These are phyloP conservation scores for Sebastiscus tertius DNA, from an alignment of 2,797 vertebrate genomes.

Conservation along the genomic window DNA sequence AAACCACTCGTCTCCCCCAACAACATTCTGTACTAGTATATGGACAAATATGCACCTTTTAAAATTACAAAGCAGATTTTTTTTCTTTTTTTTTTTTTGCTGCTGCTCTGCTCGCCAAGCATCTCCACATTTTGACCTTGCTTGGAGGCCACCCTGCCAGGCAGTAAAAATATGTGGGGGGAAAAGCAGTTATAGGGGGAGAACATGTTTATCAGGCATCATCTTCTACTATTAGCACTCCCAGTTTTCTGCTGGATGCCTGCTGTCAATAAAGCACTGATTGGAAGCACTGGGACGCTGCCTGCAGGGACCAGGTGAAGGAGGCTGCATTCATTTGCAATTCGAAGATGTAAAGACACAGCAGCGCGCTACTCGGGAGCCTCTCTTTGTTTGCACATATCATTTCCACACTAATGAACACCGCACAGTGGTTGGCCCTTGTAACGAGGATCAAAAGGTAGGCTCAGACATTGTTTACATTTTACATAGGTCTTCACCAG, in stretches of 20 bases:
- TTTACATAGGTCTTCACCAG: conserved; percentile 63
- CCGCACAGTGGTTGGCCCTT: conserved; percentile 69
- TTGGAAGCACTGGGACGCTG: conserved; percentile 77
- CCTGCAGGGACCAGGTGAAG: conserved; percentile 81
- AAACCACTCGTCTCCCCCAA: conserved; percentile 16
- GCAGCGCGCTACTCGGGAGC: conserved; percentile 68
- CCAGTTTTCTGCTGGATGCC: conserved; percentile 55
- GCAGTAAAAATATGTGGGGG: conserved; percentile 47
- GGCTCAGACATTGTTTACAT: conserved; percentile 76
- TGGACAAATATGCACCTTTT: conserved; percentile 48
- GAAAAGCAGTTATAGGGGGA: conserved; percentile 28
- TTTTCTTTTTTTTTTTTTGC: neutral
- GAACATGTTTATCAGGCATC: conserved; percentile 69
- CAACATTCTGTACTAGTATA: neutral
- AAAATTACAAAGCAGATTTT: conserved; percentile 53
- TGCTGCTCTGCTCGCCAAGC: conserved; percentile 49
- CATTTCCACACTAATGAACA: conserved; percentile 83
- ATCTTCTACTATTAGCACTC: conserved; percentile 67
- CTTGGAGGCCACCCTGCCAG: conserved; percentile 53
- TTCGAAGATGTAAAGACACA: conserved; percentile 76
- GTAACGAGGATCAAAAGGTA: conserved; percentile 72
- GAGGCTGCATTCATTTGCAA: conserved; percentile 81
- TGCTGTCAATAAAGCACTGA: conserved; percentile 76
- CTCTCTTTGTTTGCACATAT: conserved; percentile 85
- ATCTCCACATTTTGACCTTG: conserved; percentile 67